phyloP scores from a whole-genome alignment of 2,888 invertebrate genomes.

The Doris montereyensis region DNA sequence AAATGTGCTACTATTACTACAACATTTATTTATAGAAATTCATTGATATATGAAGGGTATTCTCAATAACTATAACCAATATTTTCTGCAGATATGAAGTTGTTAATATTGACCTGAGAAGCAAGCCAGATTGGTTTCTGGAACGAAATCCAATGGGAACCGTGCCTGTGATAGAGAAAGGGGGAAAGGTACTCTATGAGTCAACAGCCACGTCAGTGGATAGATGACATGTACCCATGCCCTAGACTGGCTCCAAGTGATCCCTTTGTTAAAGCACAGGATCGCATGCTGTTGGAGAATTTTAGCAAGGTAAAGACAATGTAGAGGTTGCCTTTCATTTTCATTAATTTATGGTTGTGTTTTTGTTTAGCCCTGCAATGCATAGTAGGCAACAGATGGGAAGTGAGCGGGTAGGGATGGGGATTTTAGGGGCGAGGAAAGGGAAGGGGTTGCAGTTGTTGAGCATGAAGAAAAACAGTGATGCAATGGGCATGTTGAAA shows the following conservation, averaged over 20 bases:
- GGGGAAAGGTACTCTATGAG: constrained; percentile 75
- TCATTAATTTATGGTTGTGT: too few relatives aligned
- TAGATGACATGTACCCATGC: constrained; percentile 77
- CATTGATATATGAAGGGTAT: too few relatives aligned
- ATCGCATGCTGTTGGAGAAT: constrained; percentile 61
- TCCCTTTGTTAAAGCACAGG: constrained; percentile 65
- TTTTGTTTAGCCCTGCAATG: too few relatives aligned
- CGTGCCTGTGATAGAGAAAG: constrained; percentile 73
- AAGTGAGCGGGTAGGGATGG: too few relatives aligned
- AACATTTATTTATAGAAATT: too few relatives aligned
- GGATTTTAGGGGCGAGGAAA: too few relatives aligned
- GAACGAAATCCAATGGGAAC: constrained; percentile 75
- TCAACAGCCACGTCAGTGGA: constrained; percentile 76
- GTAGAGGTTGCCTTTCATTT: too few relatives aligned
- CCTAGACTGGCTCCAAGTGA: constrained; percentile 75
- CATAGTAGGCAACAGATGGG: too few relatives aligned
- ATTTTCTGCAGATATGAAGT: constrained; percentile 70
- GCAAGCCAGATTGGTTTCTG: constrained; percentile 76
- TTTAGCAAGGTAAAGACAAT: constrained; percentile 63
- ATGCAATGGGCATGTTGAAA: too few relatives aligned
- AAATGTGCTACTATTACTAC: too few relatives aligned
- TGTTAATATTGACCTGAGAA: constrained; percentile 75
- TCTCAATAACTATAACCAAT: not conserved
- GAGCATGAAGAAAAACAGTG: too few relatives aligned
- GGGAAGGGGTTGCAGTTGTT: too few relatives aligned